Base-by-base conservation (phyloP, 2,888 invertebrate species). In the Leptura quadrifasciata region DNA sequence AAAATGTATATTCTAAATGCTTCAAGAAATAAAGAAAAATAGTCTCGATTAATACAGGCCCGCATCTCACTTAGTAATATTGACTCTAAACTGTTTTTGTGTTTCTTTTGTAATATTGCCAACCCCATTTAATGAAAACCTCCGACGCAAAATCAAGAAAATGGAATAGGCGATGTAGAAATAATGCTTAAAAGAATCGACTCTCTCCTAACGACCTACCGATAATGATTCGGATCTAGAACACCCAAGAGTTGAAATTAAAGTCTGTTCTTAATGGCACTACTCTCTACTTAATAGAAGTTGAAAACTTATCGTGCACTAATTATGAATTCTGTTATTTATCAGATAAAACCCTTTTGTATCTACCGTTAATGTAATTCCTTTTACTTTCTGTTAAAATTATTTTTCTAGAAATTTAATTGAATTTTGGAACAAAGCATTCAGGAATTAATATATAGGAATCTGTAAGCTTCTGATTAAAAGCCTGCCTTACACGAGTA, bases 161-260 rank as follows among this genome's bases (percentile, higher is more conserved):
- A 81, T 75, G 64, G 80, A 76, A 35, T 35, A 65, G 71, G 68
- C 79, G 76, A 78, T 69, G 75, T 74, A 72, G 80, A 81, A 81
- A 75, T 78, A 71, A 78, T 78, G 9, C 57, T 67, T 60, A 21
- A 71, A 72, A 68, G 72, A 74, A 57, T 39, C 55, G 47, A 6
- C n/a, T n/a, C 5, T 47, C 47, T 47, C 47, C 47, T 47, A 47
- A 47, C 12, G 61, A 17, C 55, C 58, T 6, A 10, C 52, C 15
- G 17, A 31, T 20, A 27, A 27, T 55, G 24, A 54, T 52, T 52
- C 58, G n/a, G 39, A 39, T 39, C 47, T n/a, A 47, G 31, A 15
- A 60, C 8, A 60, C 17, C 31, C 58, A 60, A 52, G 54, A 47
- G 71, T 60, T 47, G 71, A 60, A 71, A 71, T 71, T 68, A 68